Conservation (phyloP, 2,888 invertebrate species). For the Pyrrhosoma nymphula region DNA sequence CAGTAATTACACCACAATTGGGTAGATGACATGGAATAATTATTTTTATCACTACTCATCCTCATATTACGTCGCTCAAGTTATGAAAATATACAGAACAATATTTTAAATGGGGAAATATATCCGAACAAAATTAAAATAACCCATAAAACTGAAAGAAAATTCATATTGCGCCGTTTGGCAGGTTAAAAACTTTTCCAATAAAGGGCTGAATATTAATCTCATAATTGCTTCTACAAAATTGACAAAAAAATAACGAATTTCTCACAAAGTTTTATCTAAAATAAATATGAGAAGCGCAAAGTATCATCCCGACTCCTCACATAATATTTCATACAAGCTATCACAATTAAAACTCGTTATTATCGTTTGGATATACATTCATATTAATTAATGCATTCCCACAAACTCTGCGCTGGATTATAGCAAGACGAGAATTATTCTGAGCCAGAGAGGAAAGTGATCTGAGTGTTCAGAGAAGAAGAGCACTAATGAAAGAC, state of each 20-base stretch:
- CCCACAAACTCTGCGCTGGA: background rate
- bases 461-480: background rate
- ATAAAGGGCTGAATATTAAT: background rate
- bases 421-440: background rate
- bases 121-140: too few species aligned
- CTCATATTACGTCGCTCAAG: too few species aligned
- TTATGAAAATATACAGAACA: too few species aligned
- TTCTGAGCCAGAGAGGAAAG: background rate
- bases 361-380: background rate
- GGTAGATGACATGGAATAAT: too few species aligned
- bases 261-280: background rate
- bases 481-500: background rate
- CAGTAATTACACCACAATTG: too few species aligned
- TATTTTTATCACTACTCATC: too few species aligned
- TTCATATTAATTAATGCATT: background rate
- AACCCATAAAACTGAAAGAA: too few species aligned
- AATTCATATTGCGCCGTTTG: background rate
- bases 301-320: background rate
- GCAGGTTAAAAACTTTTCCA: background rate
- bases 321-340: background rate
- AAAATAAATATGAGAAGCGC: background rate
- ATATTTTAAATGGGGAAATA: too few species aligned
- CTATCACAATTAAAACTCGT: background rate
- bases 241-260: background rate
- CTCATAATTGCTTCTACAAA: background rate